phyloP scores from a whole-genome alignment of 2,797 vertebrate species.

The Ctenopoma multispine region DNA sequence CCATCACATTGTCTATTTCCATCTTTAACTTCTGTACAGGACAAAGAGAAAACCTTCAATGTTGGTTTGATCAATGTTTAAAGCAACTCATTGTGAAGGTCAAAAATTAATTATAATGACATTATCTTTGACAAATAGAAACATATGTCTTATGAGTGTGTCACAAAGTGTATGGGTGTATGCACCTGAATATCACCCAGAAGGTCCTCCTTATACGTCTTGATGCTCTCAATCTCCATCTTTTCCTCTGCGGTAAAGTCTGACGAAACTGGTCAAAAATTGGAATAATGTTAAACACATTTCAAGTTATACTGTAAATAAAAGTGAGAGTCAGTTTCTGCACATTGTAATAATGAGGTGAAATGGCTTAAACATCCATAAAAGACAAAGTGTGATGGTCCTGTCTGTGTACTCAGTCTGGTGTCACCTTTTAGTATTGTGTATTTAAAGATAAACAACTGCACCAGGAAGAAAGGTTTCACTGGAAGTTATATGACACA shows the following conservation, averaged over 20 bases:
- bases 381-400: too few species aligned
- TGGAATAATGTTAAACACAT: not conserved
- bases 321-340: not conserved
- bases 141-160: not conserved
- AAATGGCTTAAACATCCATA: too few species aligned
- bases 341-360: too few species aligned
- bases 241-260: slow-evolving; percentile 80
- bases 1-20: slow-evolving; percentile 84
- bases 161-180: not conserved
- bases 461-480: not conserved
- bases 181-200: slow-evolving; percentile 83
- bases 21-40: slow-evolving; percentile 79
- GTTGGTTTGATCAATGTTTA: too few species aligned
- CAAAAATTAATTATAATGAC: not conserved
- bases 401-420: too few species aligned
- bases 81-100: not conserved
- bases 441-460: not conserved
- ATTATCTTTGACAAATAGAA: not conserved
- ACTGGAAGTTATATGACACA: not conserved
- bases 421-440: too few species aligned
- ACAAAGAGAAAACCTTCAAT: not conserved
- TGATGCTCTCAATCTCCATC: slow-evolving; percentile 83
- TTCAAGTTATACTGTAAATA: not conserved
- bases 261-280: slow-evolving; percentile 63
- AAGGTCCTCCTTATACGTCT: slow-evolving; percentile 79